A percentile compares a stretch with the other conserved stretches of the same genome.
phyloP scores from a whole-genome alignment of 2,113 vertebrate species.

The Psilopogon haemacephalus region DNA sequence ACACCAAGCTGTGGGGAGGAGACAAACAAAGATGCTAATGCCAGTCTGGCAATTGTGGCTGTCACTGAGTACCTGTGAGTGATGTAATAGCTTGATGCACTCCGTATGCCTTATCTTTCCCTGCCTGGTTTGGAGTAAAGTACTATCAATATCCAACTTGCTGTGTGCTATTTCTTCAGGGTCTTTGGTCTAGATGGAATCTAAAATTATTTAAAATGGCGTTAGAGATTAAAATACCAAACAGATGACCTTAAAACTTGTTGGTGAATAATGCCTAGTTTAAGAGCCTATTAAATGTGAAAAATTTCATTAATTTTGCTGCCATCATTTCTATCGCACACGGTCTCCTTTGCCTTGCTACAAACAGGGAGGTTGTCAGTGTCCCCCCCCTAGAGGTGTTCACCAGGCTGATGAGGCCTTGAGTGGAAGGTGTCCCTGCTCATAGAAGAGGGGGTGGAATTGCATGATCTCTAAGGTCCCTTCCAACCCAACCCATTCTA shows the following conservation, averaged over 20 bases:
- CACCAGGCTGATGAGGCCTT: too few species aligned
- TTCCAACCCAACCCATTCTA: too few species aligned
- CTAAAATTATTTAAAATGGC: not conserved
- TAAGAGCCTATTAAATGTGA: not conserved
- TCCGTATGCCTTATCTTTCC: not conserved
- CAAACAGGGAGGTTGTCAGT: too few species aligned
- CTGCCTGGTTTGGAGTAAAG: not conserved
- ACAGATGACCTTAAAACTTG: not conserved
- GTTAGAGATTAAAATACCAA: not conserved
- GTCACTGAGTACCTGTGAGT: slow-evolving; percentile 56
- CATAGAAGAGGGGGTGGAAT: too few species aligned
- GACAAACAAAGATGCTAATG: slow-evolving; percentile 33
- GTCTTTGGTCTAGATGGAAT: not conserved
- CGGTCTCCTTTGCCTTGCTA: not conserved
- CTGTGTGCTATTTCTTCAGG: not conserved
- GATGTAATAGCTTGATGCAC: not conserved
- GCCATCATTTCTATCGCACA: not conserved
- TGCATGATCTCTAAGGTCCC: too few species aligned
- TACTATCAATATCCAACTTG: not conserved
- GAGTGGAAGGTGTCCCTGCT: too few species aligned
- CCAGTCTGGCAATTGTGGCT: slow-evolving; percentile 58
- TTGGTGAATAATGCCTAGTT: not conserved
- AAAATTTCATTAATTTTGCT: not conserved
- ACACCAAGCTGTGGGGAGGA: slow-evolving; percentile 39
- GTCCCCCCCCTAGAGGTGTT: too few species aligned